Conservation (phyloP, 2,888 invertebrate genomes). For the Acanthosepion pharaonis region DNA sequence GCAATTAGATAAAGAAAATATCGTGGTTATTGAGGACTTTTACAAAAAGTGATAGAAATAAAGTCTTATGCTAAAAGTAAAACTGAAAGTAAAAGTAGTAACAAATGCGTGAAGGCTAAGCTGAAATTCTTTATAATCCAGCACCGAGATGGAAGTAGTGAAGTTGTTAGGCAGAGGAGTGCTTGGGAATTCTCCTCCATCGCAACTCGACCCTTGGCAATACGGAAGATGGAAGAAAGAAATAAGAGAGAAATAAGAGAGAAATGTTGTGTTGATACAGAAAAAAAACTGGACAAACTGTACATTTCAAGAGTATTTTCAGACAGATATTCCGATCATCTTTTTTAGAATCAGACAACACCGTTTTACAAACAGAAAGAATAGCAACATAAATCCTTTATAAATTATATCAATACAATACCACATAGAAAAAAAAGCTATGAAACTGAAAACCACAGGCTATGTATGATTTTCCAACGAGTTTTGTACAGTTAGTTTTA, state of each 20-base stretch:
- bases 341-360: too few species aligned
- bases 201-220: not conserved
- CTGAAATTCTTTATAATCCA: not conserved
- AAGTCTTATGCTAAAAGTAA: not conserved
- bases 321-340: not conserved
- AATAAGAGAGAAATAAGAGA: not conserved
- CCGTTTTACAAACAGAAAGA: too few species aligned
- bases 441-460: too few species aligned
- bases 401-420: too few species aligned
- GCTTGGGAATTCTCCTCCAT: constrained; percentile 6
- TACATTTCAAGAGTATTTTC: not conserved
- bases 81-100: not conserved
- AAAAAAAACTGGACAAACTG: not conserved
- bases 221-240: not conserved
- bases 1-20: too few species aligned
- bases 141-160: not conserved
- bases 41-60: not conserved
- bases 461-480: too few species aligned
- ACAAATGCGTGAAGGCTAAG: not conserved
- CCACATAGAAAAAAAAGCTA: too few species aligned
- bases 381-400: too few species aligned
- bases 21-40: too few species aligned
- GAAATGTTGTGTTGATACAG: not conserved
- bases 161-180: not conserved
- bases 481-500: too few species aligned